Evolutionary conservation across 2,113 vertebrate genomes (phyloP), one percentile per base, ranked within the genome.

Genomic region (Pontoporia blainvillei): DNA sequence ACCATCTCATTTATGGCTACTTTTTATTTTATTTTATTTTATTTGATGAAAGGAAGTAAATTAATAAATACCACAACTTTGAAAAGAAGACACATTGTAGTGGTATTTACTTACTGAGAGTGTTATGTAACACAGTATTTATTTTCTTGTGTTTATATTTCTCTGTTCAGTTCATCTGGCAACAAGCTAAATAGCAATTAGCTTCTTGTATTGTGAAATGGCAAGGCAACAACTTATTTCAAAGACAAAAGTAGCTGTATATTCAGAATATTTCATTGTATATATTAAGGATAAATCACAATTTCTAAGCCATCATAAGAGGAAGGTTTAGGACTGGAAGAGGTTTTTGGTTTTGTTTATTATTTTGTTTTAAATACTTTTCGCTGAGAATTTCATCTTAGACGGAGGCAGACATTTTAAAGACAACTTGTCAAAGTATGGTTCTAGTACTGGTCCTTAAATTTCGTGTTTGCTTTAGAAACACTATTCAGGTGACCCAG

Each of bases 11-110:
- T 95, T 81, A 62, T 34, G 25, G 20, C 31, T 90, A 54, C 6
- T 59, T n/a, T n/a, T n/a, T n/a, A n/a, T n/a, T n/a, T 95, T 92
- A 83, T 44, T 94, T 93, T 86, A 94, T 91, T 96, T 95, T 92
- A 84, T 75, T 34, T 39, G 82, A 64, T 18, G 17, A 7, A 62
- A 85, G 12, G 15, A 93, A 64, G 12, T 36, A 90, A 92, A 87
- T 78, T 36, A 90, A 82, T 18, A 64, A 29, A 92, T 41, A 81
- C 0, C 3, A 39, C 27, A 62, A 29, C 34, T 93, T 91, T 72
- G 62, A 83, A 93, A 94, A 44, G 66, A 85, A 96, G 57, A 69
- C 15, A 44, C 2, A 39, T 25, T 52, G 7, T 57, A 59, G 18
- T 46, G 86, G 54, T 39, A 76, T 71, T 92, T 94, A 79, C 36